Evolutionary conservation across 53 echinoderm and acorn worm genomes (phyloP), one percentile per base, ranked within the genome.

Genomic region (Henricia sp.): DNA sequence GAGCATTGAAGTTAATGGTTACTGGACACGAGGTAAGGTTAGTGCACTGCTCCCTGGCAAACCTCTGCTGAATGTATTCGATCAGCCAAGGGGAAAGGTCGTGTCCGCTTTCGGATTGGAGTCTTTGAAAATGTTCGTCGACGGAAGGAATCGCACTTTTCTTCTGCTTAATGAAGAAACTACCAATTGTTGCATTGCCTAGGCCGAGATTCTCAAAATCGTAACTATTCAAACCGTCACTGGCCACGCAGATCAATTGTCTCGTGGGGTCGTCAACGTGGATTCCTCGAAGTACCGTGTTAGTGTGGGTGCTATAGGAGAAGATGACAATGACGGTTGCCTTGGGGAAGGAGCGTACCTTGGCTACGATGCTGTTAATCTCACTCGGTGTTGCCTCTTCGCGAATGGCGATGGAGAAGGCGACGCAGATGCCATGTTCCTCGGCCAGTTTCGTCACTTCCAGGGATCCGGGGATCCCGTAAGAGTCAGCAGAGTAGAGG

Each of bases 381-480:
- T 67, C 67, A 23, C 4, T 40, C 0, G 67, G 1, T 24, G 30
- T 3, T 2, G 67, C 38, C 32, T 40, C 38, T n/a, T 67, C 40
- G 21, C 40, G 16, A 9, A 67, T 21, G 2, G 40, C 38, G 1
- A 67, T 8, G 40, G 67, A 67, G 67, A 67, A 40, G 28, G 67
- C 67, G 1, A 67, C 40, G 67, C 67, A 67, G 2, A 67, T 37
- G 67, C 28, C 17, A 24, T 24, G 21, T 8, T 14, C 25, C 19
- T 67, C 67, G 0, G 67, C 67, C 23, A 67, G 20, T 23, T 40
- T 37, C 39, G 39, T 8, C 32, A 67, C 67, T 16, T 37, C 67
- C 38, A 37, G 40, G 25, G 67, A 14, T 6, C 67, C 67, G 40
- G 21, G 67, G 19, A 67, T 67, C 20, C 67, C 67, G 67, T 67